phyloP scores from a whole-genome alignment of 2,113 vertebrate genomes.

The Calonectris borealis region DNA sequence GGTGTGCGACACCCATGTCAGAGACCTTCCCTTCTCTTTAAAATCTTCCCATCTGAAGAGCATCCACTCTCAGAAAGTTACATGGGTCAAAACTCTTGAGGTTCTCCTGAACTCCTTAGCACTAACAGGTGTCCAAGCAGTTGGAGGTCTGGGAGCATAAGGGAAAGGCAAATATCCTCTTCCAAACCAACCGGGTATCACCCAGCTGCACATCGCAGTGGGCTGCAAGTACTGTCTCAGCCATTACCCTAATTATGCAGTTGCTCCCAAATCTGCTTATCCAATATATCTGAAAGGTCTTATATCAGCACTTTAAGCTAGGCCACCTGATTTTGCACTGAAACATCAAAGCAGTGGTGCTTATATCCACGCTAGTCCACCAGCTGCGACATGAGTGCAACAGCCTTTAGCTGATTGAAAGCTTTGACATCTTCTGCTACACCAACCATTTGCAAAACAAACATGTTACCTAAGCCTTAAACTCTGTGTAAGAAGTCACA shows the following conservation, averaged over 20 bases:
- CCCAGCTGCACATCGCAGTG: background rate
- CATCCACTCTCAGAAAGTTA: background rate
- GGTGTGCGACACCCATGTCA: background rate
- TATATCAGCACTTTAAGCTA: background rate
- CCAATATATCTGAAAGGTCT: background rate
- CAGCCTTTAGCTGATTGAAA: background rate
- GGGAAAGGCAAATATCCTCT: background rate
- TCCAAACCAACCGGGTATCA: background rate
- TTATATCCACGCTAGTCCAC: background rate
- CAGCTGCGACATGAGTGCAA: background rate
- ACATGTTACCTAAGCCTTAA: background rate
- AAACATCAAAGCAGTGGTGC: background rate
- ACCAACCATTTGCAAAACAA: background rate
- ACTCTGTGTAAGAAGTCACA: background rate
- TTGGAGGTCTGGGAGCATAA: background rate
- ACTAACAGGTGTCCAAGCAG: background rate
- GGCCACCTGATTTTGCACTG: background rate
- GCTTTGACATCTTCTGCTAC: background rate
- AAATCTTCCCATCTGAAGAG: background rate
- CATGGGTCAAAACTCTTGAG: background rate
- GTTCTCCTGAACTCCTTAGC: background rate
- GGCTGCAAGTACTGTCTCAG: background rate
- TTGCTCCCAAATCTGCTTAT: conserved; percentile 34
- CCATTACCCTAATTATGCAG: background rate
- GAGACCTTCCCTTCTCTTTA: background rate